Base-by-base conservation (phyloP, 1,140 invertebrate genomes). In the Chionoecetes opilio region DNA sequence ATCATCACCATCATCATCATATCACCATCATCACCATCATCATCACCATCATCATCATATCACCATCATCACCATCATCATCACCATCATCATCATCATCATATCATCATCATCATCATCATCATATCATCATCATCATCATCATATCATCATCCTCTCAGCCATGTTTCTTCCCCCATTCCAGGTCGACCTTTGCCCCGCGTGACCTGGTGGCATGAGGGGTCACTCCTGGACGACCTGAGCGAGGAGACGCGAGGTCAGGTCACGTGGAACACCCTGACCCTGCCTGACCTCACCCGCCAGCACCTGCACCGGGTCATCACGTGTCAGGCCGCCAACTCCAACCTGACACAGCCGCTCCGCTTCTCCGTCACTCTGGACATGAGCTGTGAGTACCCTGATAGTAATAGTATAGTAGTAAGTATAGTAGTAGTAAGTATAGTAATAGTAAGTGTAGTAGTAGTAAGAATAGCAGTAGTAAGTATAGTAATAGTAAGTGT, bases 301-400 rank as follows among this genome's bases (percentile, higher is more conserved):
- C 82, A 93, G 38, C 82, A 93, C 31, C 92, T 93, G 21, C 75
- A 93, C 38, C 92, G 92, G 26, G 41, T 46, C n/a, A 31, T 93
- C 6, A 93, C 92, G 82, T 93, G 92, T 26, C 35, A 46, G 37
- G 92, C 92, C 0, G 37, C 34, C 35, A 93, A 84, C 35, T 85
- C 41, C 38, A 93, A 93, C 84, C 82, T 93, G 82, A 87, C 92
- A n/a, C 9, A 3, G 6, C 92, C 92, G 1, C 84, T 93, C n/a
- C 29, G 82, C 21, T 82, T 84, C 37, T 84, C 92, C 17, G 92
- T 93, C 92, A 87, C 92, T 31, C 84, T 93, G 21, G 92, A 93
- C 31, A 93, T 93, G 92, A 93, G n/a, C 82, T 93, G 92, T 93
- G 84, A 93, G 92, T 84, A 32, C 26, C n/a, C n/a, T n/a, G n/a